Base-by-base conservation (phyloP, 1,140 invertebrate species). In the Papilio polyxenes region DNA sequence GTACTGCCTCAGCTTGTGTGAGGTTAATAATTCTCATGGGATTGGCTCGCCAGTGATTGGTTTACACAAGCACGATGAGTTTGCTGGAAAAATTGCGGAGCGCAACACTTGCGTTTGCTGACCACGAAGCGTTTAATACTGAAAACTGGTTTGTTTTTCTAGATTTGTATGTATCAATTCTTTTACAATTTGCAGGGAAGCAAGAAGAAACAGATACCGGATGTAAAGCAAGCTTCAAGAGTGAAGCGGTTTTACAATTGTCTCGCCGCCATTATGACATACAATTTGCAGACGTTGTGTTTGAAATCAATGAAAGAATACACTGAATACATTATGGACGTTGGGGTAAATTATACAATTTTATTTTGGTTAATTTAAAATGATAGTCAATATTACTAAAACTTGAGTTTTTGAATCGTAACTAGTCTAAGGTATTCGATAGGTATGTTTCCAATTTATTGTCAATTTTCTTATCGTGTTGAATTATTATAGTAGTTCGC, bases 241-340 rank as follows among this genome's bases (percentile, higher is more conserved):
- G 96, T 97, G 87, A 96, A 96, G 87, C 95, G 96, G 77, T 98
- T 98, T 94, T 98, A 97, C 88, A 97, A 98, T 88, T 98, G 97
- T 87, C 96, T 98, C 2, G 97, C 97, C 8, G 96, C 96, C 20
- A 94, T 98, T 23, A 98, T 99, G 98, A 97, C 97, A 7, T 96
- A 96, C 84, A 97, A 98, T 87, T 92, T 99, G 37, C 97, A 98
- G 91, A 95, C 95, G 44, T 91, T 98, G 48, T 97, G 97, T 83
- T 92, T 98, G n/a, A 96, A 97, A 85, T 98, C 98, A 13, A 95
- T 98, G 81, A 93, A 96, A 74, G 97, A 98, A 82, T 98, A 96
- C 87, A 96, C 97, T 6, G 94, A 97, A 81, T 97, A 97, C 85
- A 95, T 98, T 17, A 95, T 96, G 74, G 96, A 97, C 89, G 96